Percentiles rank a stretch among this genome's conserved stretches.
phyloP scores from a whole-genome alignment of 2,113 vertebrate species.

The human region DNA sequence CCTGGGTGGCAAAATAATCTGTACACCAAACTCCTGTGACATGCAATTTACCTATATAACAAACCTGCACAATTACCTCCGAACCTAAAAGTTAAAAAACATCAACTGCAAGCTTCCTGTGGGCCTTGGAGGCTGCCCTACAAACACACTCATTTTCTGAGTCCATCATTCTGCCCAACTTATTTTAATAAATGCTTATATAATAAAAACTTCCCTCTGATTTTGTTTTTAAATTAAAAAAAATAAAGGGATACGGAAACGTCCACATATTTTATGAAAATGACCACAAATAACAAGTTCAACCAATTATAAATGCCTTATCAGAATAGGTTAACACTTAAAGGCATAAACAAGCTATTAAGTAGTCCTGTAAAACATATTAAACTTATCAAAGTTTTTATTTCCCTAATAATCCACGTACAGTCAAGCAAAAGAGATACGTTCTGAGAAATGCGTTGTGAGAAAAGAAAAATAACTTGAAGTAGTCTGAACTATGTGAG shows the following conservation, averaged over 20 bases:
- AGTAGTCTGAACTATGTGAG: background rate
- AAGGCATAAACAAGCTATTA: constrained; percentile 29
- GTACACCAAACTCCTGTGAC: too few species aligned
- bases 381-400: background rate
- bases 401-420: background rate
- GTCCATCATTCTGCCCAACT: too few species aligned
- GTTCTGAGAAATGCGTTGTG: background rate
- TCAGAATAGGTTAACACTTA: background rate
- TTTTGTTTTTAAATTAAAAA: too few species aligned
- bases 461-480: background rate
- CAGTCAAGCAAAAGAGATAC: background rate
- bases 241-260: background rate
- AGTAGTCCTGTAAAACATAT: background rate
- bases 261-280: background rate
- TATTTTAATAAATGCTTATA: too few species aligned
- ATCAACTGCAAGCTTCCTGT: too few species aligned
- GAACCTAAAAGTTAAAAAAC: too few species aligned
- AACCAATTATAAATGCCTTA: background rate
- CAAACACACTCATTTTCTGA: too few species aligned
- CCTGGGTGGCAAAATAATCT: too few species aligned
- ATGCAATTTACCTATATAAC: too few species aligned
- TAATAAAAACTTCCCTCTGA: too few species aligned
- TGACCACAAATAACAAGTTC: background rate
- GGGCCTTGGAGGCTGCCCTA: too few species aligned
- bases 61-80: too few species aligned